These are phyloP conservation scores for Anastatus disparis DNA, from an alignment of 1,140 invertebrate species.

Conservation along the genomic window DNA sequence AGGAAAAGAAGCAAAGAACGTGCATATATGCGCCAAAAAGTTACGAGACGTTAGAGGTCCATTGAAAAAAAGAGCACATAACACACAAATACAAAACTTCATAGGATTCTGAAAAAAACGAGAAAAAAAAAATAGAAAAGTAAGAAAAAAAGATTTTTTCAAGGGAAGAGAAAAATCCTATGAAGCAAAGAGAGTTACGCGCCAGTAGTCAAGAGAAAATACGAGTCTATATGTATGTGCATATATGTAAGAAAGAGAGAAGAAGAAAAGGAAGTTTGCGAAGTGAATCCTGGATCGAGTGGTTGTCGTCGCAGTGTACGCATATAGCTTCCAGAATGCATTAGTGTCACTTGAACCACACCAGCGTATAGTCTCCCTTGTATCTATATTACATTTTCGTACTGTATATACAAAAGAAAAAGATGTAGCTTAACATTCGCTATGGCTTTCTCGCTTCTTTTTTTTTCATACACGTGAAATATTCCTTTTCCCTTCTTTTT, in stretches of 20 bases:
- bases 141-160: not conserved
- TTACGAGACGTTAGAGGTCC: not conserved
- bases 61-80: not conserved
- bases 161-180: not conserved
- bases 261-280: slow-evolving; percentile 34
- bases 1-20: not conserved
- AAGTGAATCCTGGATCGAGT: slow-evolving; percentile 46
- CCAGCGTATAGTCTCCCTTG: not conserved
- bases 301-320: slow-evolving; percentile 34
- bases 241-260: not conserved
- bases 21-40: slow-evolving; percentile 18
- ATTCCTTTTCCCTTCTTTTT: no score
- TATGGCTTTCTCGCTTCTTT: no score
- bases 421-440: no score
- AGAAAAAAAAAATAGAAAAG: not conserved
- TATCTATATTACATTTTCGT: not conserved
- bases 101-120: not conserved
- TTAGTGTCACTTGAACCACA: slow-evolving; percentile 42
- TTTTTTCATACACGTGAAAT: no score
- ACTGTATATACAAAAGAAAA: not conserved
- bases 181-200: slow-evolving; percentile 21
- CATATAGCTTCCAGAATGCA: slow-evolving; percentile 44
- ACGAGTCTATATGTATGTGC: no score
- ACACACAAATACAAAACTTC: not conserved
- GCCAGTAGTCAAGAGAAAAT: not conserved